Evolutionary conservation across 2,113 vertebrate genomes (phyloP), one percentile per base, ranked within the genome.

Genomic region (Tylochromis polylepis): DNA sequence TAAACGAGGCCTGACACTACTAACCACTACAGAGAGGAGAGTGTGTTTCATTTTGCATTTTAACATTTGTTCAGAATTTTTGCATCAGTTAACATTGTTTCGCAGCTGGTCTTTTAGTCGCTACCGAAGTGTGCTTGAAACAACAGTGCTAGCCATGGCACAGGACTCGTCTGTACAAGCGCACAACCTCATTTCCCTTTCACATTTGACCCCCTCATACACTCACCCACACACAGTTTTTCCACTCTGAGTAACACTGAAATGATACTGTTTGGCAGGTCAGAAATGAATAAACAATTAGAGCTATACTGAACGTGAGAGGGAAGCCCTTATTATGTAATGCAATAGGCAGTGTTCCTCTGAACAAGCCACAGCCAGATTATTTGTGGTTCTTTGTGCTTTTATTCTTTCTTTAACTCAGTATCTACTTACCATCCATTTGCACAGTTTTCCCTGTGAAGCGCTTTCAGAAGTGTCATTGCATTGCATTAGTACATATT

Each of bases 201-300:
- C 14, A 88, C 55, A 70, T 79, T 86, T 79, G 83, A 89, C 80
- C 85, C 85, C 56, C 36, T 83, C 53, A 75, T 57, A 24, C 55
- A 8, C 49, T 70, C 57, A n/a, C 20, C 24, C 51, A 85, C 55
- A 59, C 34, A 77, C 24, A 58, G 20, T 57, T 56, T 81, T 83
- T 83, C 81, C 11, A 2, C 81, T 87, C 70, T 67, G 57, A 85
- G 41, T 58, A 84, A 81, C 22, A 53, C 20, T 6, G n/a, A 91
- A 59, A 15, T 84, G 41, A 58, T 55, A 29, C 53, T 75, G 20
- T 78, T 51, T 85, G 70, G 53, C 80, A 79, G 41, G 62, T 75
- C 72, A 90, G 72, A 62, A 82, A 79, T 87, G 75, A 87, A 86
- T 81, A 75, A 86, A 83, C 51, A 29, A 41, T 81, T 70, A 59